Base-by-base conservation (phyloP, 2,888 invertebrate genomes). In the Polylopha cassiicola region DNA sequence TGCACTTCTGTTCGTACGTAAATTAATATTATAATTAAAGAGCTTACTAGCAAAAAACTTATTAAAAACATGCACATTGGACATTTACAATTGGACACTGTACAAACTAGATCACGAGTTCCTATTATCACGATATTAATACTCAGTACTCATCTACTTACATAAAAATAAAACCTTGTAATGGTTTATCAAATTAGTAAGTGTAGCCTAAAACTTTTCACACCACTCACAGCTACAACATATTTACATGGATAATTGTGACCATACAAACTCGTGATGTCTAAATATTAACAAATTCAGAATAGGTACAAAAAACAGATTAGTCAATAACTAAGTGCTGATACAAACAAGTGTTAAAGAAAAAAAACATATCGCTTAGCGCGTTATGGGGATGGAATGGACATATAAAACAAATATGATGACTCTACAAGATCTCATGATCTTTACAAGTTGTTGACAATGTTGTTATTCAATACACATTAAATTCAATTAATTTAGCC, bases 321-420 rank as follows among this genome's bases (percentile, higher is more conserved):
- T 82, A 82, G 82, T 80, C 72, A 76, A 65, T 66, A 62, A 66
- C 71, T 73, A 73, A 55, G 53, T 58, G 66, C 61, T 52, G 67
- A 80, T 79, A 84, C 81, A 85, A 77, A 80, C 80, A 82, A 81
- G 84, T 80, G 81, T 84, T 85, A 85, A 79, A 73, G 74, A 74
- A 74, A 73, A 72, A 53, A 48, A 58, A 67, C 68, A 76, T 62
- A 61, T 74, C 73, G 81, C 81, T 77, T 48, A 73, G 73, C 64
- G 65, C 65, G 65, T 78, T 79, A 81, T 65, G 58, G 65, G 66
- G 62, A 58, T 55, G 50, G 67, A 58, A 64, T 58, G 62, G 55
- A 58, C 48, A 24, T 39, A n/a, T n/a, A n/a, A n/a, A n/a, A n/a
- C n/a, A n/a, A n/a, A n/a, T n/a, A n/a, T n/a, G n/a, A n/a, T n/a